Percentiles rank a stretch among this genome's conserved stretches.
phyloP scores from a whole-genome alignment of 2,888 invertebrate species.

The Rhorus exstirpatorius region DNA sequence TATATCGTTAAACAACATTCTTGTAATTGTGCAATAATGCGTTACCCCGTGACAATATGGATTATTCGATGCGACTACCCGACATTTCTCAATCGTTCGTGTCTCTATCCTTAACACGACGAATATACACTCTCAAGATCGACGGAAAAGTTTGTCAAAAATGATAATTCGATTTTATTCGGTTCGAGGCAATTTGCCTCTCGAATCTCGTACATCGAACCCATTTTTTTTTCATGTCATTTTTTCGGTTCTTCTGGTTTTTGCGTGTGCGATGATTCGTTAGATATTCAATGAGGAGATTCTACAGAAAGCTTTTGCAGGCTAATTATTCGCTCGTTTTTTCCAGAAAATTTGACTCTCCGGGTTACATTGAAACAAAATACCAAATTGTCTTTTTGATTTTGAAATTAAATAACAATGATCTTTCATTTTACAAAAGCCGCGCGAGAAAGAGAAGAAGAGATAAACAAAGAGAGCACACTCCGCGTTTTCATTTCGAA shows the following conservation, averaged over 20 bases:
- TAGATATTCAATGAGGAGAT: too few relatives aligned
- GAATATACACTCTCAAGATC: not conserved
- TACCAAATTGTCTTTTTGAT: too few relatives aligned
- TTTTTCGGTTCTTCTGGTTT: not conserved
- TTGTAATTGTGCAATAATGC: constrained; percentile 40
- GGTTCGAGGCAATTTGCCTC: not conserved
- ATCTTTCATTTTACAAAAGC: too few relatives aligned
- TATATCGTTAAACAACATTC: not conserved
- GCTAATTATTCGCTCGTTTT: not conserved
- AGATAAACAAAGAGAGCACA: not conserved
- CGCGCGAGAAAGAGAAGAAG: too few relatives aligned
- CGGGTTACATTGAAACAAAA: too few relatives aligned
- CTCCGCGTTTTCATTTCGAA: constrained; percentile 48
- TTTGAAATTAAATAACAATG: too few relatives aligned
- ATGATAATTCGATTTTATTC: too few relatives aligned
- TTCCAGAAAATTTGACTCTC: too few relatives aligned
- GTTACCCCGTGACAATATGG: constrained; percentile 7
- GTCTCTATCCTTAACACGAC: not conserved
- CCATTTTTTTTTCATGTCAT: not conserved
- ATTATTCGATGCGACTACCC: constrained; percentile 50
- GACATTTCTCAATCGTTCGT: constrained; percentile 45
- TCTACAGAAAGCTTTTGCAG: too few relatives aligned
- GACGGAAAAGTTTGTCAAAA: too few relatives aligned
- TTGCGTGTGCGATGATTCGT: not conserved
- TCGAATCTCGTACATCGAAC: not conserved